These are phyloP conservation scores for Anoplolepis gracilipes DNA, from an alignment of 1,140 invertebrate genomes.

Conservation along the genomic window DNA sequence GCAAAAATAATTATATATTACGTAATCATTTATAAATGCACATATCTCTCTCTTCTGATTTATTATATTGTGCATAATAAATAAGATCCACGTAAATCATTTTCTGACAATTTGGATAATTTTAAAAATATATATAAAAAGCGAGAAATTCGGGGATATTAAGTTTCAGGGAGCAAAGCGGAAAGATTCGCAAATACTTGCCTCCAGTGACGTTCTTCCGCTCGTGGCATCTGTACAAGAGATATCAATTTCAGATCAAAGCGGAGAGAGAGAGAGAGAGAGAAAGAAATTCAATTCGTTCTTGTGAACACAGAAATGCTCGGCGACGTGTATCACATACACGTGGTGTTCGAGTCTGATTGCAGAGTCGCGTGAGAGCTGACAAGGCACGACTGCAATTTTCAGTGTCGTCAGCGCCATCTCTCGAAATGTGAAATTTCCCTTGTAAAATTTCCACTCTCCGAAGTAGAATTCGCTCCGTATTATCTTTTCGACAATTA, in stretches of 20 bases:
- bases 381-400: not conserved
- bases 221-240: slow-evolving; percentile 1
- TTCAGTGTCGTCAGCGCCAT: not conserved
- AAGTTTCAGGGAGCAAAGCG: not conserved
- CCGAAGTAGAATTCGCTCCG: too few species aligned
- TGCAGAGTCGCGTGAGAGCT: not conserved
- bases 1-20: not conserved
- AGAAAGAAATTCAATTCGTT: slow-evolving; percentile 35
- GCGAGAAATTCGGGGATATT: not conserved
- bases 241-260: slow-evolving; percentile 51
- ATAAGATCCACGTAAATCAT: not conserved
- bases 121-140: not conserved
- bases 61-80: not conserved
- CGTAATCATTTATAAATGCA: not conserved
- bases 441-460: slow-evolving; percentile 2
- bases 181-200: not conserved
- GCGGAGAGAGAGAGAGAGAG: not conserved
- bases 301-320: not conserved
- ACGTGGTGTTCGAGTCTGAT: slow-evolving; percentile 4
- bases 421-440: slow-evolving; percentile 25
- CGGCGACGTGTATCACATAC: not conserved
- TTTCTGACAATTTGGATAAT: not conserved
- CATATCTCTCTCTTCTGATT: not conserved
- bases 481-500: not conserved
- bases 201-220: not conserved